Evolutionary conservation across 2,113 vertebrate genomes (phyloP).

Genomic region (Nothobranchius furzeri): DNA sequence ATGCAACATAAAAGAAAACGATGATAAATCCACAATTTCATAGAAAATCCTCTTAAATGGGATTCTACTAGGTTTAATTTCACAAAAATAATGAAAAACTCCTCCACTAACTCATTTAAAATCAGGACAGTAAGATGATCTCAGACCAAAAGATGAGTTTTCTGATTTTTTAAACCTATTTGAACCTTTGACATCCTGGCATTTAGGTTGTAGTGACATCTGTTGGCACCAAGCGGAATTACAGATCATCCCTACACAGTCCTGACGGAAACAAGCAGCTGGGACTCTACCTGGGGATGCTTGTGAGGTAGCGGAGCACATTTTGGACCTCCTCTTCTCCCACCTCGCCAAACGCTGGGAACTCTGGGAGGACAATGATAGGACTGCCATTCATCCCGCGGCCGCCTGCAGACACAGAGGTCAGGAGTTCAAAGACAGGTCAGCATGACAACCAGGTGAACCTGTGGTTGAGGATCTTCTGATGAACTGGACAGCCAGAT

Average conservation of each 20-base stretch:
- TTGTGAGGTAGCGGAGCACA: slow-evolving; percentile 91
- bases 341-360: slow-evolving; percentile 88
- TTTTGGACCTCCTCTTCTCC: slow-evolving; percentile 90
- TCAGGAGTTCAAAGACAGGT: slow-evolving; percentile 2
- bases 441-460: slow-evolving; percentile 3
- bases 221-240: slow-evolving; percentile 29
- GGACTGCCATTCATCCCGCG: slow-evolving; percentile 88
- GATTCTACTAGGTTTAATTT: not conserved
- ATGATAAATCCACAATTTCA: slow-evolving; percentile 1
- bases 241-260: slow-evolving; percentile 3
- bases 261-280: too few species aligned
- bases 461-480: not conserved
- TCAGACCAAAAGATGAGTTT: too few species aligned
- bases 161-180: not conserved
- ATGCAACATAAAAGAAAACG: slow-evolving; percentile 13
- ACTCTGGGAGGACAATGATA: slow-evolving; percentile 94
- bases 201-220: slow-evolving; percentile 35
- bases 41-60: not conserved
- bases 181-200: not conserved
- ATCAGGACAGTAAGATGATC: not conserved
- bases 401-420: slow-evolving; percentile 81
- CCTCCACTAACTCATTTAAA: not conserved
- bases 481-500: not conserved
- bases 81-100: not conserved
- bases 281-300: slow-evolving; percentile 83